Evolutionary conservation across 2,113 vertebrate species (phyloP), one percentile per base, ranked within the genome.

Genomic region (Hiodon alosoides): DNA sequence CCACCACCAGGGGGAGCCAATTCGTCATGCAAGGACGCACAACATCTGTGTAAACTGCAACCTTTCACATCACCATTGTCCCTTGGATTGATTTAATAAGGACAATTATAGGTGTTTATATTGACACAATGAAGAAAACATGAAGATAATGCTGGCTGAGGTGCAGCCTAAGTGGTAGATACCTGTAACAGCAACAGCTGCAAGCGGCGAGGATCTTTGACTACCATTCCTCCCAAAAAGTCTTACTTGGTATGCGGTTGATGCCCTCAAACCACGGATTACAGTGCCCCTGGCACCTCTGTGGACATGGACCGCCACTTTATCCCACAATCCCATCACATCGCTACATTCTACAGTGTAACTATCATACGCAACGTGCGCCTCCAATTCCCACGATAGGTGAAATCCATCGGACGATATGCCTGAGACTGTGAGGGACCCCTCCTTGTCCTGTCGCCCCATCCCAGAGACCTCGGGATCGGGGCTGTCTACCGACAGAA

Each of bases 141-240:
- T 46, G 68, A 65, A 61, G 75, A 62, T 54, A 74, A 75, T 68
- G 66, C n/a, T 46, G 6, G 66, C 68, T 64, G 67, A 72, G 58
- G 70, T 65, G 71, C 71, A 78, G 64, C 69, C 67, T 64, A 64
- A 79, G 83, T 52, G 74, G 52, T 78, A 71, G 85, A 83, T 89
- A 91, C 89, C 90, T 91, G 89, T 89, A 59, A 87, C 81, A 71
- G 88, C 85, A 76, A 86, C 83, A 74, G 89, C 83, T 81, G 89
- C 86, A 71, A 84, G 85, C 57, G 85, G 82, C 1, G 71, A 81
- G 67, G 88, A 85, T 77, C 82, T 86, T 70, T 88, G 86, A 78
- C 82, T 87, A 86, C 77, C 60, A 66, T 72, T 83, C 76, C 83
- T 46, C 74, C 86, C 89, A 67, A 83, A 87, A 84, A 91, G 87